Conservation (phyloP, 2,888 invertebrate genomes). For the Deilephila porcellus region DNA sequence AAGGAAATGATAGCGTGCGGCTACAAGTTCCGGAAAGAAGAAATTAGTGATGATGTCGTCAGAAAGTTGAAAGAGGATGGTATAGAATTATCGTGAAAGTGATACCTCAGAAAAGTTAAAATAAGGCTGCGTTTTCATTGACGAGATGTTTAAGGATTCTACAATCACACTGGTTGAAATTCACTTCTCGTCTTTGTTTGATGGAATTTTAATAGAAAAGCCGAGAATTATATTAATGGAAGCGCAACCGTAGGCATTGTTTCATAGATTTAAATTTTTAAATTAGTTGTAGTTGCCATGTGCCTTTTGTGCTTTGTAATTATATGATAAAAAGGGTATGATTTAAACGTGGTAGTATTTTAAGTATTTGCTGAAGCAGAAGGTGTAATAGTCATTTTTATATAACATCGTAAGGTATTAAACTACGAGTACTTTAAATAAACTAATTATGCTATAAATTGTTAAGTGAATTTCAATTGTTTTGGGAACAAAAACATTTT, state of each 20-base stretch:
- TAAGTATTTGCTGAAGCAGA: too few relatives aligned
- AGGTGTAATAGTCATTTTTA: too few relatives aligned
- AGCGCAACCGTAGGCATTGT: neutral
- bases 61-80: conserved; percentile 69
- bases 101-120: neutral
- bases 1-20: conserved; percentile 87
- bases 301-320: neutral
- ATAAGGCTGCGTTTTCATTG: neutral
- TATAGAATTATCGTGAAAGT: conserved; percentile 56
- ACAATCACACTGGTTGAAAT: too few relatives aligned
- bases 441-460: too few relatives aligned
- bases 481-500: neutral
- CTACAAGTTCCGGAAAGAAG: conserved; percentile 82
- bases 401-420: too few relatives aligned
- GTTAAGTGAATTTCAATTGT: neutral
- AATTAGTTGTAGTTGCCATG: neutral
- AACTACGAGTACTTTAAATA: too few relatives aligned
- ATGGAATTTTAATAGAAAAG: too few relatives aligned
- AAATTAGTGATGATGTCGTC: conserved; percentile 67
- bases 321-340: neutral
- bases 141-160: too few relatives aligned
- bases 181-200: too few relatives aligned
- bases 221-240: too few relatives aligned
- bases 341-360: neutral
- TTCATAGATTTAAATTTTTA: neutral